Evolutionary conservation across 1,140 invertebrate species (phyloP).

Genomic region (Drosophila punjabiensis): DNA sequence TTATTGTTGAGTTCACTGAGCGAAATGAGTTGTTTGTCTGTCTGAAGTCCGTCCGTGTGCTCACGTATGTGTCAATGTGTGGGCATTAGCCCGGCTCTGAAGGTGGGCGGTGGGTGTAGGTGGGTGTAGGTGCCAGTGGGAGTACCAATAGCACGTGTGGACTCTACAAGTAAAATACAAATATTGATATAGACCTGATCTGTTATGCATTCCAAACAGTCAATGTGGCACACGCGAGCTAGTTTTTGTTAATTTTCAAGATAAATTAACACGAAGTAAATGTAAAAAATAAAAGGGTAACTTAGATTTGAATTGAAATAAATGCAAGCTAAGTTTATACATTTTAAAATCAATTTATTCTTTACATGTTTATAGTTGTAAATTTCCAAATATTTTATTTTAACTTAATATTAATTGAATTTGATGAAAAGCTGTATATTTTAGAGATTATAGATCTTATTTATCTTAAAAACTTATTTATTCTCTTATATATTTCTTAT

Average conservation of each 20-base stretch:
- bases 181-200: constrained; percentile 14
- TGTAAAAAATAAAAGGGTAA: neutral
- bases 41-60: constrained; percentile 16
- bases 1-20: constrained; percentile 83
- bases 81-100: constrained; percentile 30
- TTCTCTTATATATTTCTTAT: neutral
- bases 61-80: constrained; percentile 51
- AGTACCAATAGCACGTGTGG: constrained; percentile 21
- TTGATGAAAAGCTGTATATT: too few relatives aligned
- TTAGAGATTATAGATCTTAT: too few relatives aligned
- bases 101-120: neutral
- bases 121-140: constrained; percentile 3
- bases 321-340: neutral
- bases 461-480: neutral
- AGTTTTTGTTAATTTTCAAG: constrained; percentile 1
- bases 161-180: constrained; percentile 9
- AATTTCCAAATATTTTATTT: too few relatives aligned
- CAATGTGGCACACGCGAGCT: neutral
- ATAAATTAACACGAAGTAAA: neutral
- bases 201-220: neutral
- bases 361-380: too few relatives aligned
- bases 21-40: constrained; percentile 82
- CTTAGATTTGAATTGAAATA: neutral
- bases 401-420: too few relatives aligned
- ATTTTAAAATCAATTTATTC: neutral